Conservation (phyloP, 2,797 vertebrate species). For the Falco concolor region DNA sequence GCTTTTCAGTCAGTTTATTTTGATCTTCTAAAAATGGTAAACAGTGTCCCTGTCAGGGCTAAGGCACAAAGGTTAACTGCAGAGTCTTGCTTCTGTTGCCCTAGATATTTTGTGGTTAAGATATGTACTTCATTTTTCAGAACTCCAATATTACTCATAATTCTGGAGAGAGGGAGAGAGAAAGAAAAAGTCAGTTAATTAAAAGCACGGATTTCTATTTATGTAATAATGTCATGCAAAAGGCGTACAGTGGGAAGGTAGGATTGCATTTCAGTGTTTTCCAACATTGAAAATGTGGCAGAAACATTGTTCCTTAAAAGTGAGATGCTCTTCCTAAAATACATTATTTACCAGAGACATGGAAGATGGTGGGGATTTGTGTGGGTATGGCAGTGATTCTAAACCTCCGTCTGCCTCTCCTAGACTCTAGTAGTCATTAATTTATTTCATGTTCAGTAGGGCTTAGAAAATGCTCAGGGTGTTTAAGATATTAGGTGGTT, state of each 20-base stretch:
- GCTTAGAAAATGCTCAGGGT: background rate
- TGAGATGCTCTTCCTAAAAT: background rate
- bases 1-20: background rate
- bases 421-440: background rate
- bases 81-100: background rate
- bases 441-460: background rate
- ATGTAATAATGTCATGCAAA: background rate
- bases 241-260: background rate
- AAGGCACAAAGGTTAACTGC: background rate
- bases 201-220: background rate
- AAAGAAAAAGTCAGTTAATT: background rate
- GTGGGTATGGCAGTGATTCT: background rate
- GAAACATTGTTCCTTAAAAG: background rate
- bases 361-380: background rate
- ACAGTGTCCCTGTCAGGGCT: background rate
- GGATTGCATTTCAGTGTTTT: background rate
- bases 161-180: background rate
- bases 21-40: background rate
- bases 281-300: background rate
- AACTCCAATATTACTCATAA: background rate
- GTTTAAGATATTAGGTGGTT: background rate
- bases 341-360: background rate
- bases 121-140: background rate
- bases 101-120: background rate
- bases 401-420: background rate